phyloP scores from a whole-genome alignment of 2,113 vertebrate genomes.

The Chloropsis hardwickii region DNA sequence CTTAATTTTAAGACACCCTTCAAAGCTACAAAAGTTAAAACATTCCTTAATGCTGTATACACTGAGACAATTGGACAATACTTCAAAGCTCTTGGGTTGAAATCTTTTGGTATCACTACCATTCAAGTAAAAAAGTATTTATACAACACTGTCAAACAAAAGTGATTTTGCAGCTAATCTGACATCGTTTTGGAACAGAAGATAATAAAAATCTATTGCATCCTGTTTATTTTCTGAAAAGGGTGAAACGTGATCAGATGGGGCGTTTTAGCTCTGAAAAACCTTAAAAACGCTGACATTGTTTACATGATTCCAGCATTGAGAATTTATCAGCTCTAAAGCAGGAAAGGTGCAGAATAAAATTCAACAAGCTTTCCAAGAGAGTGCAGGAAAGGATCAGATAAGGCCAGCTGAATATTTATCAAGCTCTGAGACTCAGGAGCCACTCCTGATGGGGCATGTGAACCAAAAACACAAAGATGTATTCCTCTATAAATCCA shows the following conservation, averaged over 20 bases:
- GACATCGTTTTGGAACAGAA: background rate
- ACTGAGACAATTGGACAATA: conserved; percentile 32
- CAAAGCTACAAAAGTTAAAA: conserved; percentile 44
- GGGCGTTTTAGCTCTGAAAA: background rate
- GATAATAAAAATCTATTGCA: background rate
- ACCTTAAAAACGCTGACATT: background rate
- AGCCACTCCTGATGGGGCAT: background rate
- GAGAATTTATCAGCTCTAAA: background rate
- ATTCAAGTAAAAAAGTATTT: conserved; percentile 26
- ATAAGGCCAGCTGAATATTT: background rate
- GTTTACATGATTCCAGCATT: background rate
- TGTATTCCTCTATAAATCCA: background rate
- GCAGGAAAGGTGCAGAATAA: background rate
- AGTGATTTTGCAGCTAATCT: conserved; percentile 27
- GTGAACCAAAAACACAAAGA: background rate
- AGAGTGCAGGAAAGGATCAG: background rate
- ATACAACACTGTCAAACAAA: conserved; percentile 20
- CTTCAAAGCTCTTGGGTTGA: conserved; percentile 30
- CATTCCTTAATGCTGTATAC: conserved; percentile 3
- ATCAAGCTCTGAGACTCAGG: background rate
- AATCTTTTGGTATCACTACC: background rate
- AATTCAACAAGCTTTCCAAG: background rate
- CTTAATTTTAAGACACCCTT: conserved; percentile 19
- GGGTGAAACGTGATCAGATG: background rate
- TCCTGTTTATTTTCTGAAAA: conserved; percentile 37